Conservation (phyloP, 2,113 vertebrate species). For the Bambusicola thoracicus region DNA sequence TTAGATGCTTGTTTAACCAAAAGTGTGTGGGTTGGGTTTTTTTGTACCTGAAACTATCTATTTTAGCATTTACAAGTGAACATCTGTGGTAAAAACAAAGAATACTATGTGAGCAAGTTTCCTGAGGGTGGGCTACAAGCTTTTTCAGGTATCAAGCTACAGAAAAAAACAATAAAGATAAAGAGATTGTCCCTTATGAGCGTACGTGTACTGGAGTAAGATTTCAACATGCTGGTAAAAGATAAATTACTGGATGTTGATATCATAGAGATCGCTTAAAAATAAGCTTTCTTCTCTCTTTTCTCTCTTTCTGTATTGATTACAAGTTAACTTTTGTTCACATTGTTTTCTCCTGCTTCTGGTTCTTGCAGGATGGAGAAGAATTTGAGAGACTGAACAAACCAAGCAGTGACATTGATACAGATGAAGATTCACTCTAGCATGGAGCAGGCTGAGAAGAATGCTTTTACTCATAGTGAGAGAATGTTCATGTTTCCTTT, state of each 20-base stretch:
- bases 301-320: background rate
- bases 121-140: background rate
- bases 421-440: slow-evolving; percentile 89
- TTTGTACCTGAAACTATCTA: background rate
- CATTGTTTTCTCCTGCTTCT: background rate
- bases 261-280: background rate
- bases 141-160: background rate
- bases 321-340: background rate
- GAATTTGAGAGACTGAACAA: slow-evolving; percentile 92
- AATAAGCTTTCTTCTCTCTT: background rate
- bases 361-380: slow-evolving; percentile 89
- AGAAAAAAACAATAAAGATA: background rate
- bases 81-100: background rate
- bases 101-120: background rate
- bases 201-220: background rate
- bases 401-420: slow-evolving; percentile 87
- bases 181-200: background rate
- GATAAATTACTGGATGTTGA: background rate
- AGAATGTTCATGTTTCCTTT: background rate
- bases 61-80: background rate
- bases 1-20: background rate
- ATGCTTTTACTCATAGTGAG: background rate
- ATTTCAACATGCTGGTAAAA: background rate
- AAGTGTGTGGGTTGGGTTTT: background rate
- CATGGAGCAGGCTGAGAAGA: background rate